These are phyloP conservation scores for Trichogramma pretiosum DNA, from an alignment of 1,140 invertebrate genomes.

Conservation along the genomic window DNA sequence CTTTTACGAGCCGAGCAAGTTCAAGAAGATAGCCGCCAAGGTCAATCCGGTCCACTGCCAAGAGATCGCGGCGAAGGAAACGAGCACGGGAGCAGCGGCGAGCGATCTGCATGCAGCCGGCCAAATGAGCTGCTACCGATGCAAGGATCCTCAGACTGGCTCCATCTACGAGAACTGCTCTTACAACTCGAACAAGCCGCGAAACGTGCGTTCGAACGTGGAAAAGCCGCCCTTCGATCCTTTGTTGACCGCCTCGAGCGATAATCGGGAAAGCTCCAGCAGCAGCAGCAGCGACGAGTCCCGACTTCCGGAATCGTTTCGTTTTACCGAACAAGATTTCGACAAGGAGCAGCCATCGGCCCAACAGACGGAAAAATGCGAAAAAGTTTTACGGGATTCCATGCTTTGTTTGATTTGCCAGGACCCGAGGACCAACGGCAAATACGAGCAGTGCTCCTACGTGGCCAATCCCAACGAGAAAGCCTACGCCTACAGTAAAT, in stretches of 20 bases:
- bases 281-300: conserved; percentile 13
- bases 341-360: no score
- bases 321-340: no score
- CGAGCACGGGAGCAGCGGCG: background rate
- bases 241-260: conserved; percentile 28
- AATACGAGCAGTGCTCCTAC: conserved; percentile 67
- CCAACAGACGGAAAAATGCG: conserved; percentile 44
- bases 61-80: conserved; percentile 20
- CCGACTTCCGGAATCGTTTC: no score
- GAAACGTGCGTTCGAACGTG: conserved; percentile 42
- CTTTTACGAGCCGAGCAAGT: conserved; percentile 3
- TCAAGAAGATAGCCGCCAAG: no score
- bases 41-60: conserved; percentile 26
- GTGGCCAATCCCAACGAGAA: conserved; percentile 53
- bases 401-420: conserved; percentile 62
- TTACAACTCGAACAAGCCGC: conserved; percentile 34
- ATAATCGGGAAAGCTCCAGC: conserved; percentile 27
- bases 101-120: background rate
- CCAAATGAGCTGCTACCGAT: conserved; percentile 45
- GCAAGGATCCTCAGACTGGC: conserved; percentile 43
- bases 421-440: conserved; percentile 59
- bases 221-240: background rate
- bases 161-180: conserved; percentile 45
- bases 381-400: conserved; percentile 54
- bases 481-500: conserved; percentile 50